These are phyloP conservation scores for Eretmochelys imbricata DNA, from an alignment of 2,113 vertebrate species.

Conservation along the genomic window DNA sequence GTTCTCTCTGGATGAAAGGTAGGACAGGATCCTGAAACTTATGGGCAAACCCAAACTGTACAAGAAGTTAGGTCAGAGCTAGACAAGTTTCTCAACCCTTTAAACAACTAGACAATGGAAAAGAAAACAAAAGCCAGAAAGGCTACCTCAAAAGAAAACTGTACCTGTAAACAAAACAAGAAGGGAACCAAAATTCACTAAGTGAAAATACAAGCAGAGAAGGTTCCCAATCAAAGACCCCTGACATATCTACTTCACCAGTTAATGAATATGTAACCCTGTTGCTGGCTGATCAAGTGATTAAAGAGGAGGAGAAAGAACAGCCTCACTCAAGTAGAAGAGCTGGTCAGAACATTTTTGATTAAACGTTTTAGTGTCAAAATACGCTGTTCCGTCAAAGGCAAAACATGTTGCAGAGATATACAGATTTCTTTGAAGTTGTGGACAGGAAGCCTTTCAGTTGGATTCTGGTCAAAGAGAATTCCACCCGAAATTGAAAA, in stretches of 20 bases:
- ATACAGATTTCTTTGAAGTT: background rate
- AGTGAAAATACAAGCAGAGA: slow-evolving; percentile 58
- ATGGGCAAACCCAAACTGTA: slow-evolving; percentile 2
- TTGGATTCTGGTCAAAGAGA: background rate
- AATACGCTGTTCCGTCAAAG: background rate
- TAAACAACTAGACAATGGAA: slow-evolving; percentile 54
- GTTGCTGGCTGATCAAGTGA: background rate
- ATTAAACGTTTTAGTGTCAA: background rate
- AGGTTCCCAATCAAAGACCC: slow-evolving; percentile 43
- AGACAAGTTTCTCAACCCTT: slow-evolving; percentile 44
- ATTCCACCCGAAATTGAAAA: background rate
- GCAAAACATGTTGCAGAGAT: background rate
- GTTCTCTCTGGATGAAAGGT: slow-evolving; percentile 11
- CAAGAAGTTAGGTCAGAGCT: slow-evolving; percentile 35
- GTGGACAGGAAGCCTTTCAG: background rate
- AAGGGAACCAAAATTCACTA: slow-evolving; percentile 46
- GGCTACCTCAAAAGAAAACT: slow-evolving; percentile 47
- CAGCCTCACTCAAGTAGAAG: background rate
- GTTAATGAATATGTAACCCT: slow-evolving; percentile 42
- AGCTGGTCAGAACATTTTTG: background rate
- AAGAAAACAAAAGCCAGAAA: slow-evolving; percentile 68
- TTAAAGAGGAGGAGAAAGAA: background rate
- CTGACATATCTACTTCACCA: slow-evolving; percentile 52
- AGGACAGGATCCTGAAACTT: background rate
- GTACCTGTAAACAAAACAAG: slow-evolving; percentile 49